Percentiles rank a stretch among this genome's conserved stretches.
These are phyloP conservation scores for Microcebus griseorufus DNA, from an alignment of 2,113 vertebrate species.

Conservation along the genomic window DNA sequence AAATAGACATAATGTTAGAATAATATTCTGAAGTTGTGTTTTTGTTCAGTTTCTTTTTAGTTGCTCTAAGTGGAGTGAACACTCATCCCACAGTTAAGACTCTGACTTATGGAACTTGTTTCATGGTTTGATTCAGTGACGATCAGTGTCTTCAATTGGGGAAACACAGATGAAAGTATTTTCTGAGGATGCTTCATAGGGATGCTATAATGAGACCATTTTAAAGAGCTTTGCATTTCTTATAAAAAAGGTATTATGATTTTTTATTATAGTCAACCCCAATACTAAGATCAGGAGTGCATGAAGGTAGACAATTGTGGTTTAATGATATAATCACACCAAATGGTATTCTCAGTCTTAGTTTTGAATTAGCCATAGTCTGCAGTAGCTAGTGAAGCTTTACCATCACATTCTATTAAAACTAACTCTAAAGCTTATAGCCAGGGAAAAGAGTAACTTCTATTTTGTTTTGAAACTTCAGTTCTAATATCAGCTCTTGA, in stretches of 20 bases:
- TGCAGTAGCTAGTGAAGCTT: background rate
- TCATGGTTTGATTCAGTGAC: background rate
- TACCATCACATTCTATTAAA: background rate
- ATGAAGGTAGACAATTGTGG: background rate
- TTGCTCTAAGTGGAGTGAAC: background rate
- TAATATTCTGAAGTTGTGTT: background rate
- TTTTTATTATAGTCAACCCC: slow-evolving; percentile 43
- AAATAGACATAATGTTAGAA: slow-evolving; percentile 20
- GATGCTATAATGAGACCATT: background rate
- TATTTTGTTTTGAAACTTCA: slow-evolving; percentile 33
- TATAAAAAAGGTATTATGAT: background rate
- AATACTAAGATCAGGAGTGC: background rate
- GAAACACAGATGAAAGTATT: slow-evolving; percentile 7
- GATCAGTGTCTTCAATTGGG: background rate
- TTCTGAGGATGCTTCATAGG: background rate
- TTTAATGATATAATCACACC: slow-evolving; percentile 17
- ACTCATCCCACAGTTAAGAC: background rate
- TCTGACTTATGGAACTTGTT: slow-evolving; percentile 27
- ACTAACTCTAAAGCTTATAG: background rate
- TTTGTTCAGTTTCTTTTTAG: slow-evolving; percentile 39
- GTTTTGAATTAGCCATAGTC: slow-evolving; percentile 36
- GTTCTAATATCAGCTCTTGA: slow-evolving; percentile 37
- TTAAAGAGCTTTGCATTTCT: slow-evolving; percentile 30
- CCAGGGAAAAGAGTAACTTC: background rate
- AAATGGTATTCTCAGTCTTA: slow-evolving; percentile 7